Percentiles rank a stretch among this genome's conserved stretches.
These are phyloP conservation scores for Bactericera cockerelli DNA, from an alignment of 1,140 invertebrate species.

Conservation along the genomic window DNA sequence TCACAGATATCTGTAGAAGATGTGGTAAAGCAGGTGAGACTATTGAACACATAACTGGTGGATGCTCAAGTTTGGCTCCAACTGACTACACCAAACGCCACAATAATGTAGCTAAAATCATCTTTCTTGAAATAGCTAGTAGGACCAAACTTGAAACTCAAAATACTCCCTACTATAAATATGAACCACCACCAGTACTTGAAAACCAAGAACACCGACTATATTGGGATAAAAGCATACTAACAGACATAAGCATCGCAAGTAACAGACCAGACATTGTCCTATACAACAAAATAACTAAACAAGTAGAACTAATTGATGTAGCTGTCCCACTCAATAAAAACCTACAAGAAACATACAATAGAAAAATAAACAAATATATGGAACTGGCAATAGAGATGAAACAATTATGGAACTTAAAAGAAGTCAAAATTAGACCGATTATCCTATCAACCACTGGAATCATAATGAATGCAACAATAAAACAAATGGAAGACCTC, in stretches of 20 bases:
- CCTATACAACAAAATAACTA: no score
- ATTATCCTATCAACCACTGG: no score
- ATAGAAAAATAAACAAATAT: no score
- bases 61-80: background rate
- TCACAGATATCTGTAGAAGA: background rate
- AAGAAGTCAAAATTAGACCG: no score
- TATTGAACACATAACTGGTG: background rate
- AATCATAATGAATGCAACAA: no score
- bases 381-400: no score
- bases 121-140: no score
- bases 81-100: background rate
- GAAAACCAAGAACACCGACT: background rate
- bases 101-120: slow-evolving; percentile 3
- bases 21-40: background rate
- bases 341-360: no score
- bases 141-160: background rate
- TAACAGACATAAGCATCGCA: background rate
- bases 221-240: background rate
- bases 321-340: background rate
- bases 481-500: no score
- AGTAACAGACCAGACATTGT: background rate
- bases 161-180: background rate
- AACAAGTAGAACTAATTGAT: background rate
- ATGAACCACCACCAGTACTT: no score
- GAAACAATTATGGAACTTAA: no score